Base-by-base conservation (phyloP, 2,888 invertebrate genomes). In the Neoitamus cyanurus region DNA sequence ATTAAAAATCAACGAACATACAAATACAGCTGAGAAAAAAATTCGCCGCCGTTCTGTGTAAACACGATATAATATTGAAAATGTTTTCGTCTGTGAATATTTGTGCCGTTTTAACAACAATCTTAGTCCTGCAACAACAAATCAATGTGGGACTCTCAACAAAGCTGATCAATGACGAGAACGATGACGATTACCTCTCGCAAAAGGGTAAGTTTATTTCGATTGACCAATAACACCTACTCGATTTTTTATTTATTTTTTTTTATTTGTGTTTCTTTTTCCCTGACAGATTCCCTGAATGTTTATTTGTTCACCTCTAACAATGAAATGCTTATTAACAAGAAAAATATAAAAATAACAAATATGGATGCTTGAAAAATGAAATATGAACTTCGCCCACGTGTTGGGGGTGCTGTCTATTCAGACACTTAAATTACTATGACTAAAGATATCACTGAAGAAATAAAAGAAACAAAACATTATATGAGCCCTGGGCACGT, bases 71-170 rank as follows among this genome's bases (percentile, higher is more conserved):
- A 34, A 20, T 58, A 15, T 58, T 58, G 58, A 75, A 75, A 46
- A 77, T 77, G 77, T 77, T 42, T 28, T 42, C 13, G 30, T 46
- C 42, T 77, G 77, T 77, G 77, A 46, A 77, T 77, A 77, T 46
- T 77, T 77, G 77, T 77, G 77, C 77, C 46, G 46, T 77, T 77
- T 42, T 77, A 28, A 46, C 46, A 42, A 77, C 28, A 20, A 9
- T 77, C 4, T 77, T 42, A 7, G 42, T 77, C 42, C 34, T 75
- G 13, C 46, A 36, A 11, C 36, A 34, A 15, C 77, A 77, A 46
- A 28, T 73, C 46, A 20, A 37, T 11, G 42, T 42, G n/a, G 77
- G 37, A 15, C 9, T 42, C 11, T 77, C 77, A 25, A 46, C 77
- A 42, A 77, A 46, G 25, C 25, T 77, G 46, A 46, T 77, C 28